These are phyloP conservation scores for Lasioglossum zephyrum DNA, from an alignment of 2,888 invertebrate species.

Conservation along the genomic window DNA sequence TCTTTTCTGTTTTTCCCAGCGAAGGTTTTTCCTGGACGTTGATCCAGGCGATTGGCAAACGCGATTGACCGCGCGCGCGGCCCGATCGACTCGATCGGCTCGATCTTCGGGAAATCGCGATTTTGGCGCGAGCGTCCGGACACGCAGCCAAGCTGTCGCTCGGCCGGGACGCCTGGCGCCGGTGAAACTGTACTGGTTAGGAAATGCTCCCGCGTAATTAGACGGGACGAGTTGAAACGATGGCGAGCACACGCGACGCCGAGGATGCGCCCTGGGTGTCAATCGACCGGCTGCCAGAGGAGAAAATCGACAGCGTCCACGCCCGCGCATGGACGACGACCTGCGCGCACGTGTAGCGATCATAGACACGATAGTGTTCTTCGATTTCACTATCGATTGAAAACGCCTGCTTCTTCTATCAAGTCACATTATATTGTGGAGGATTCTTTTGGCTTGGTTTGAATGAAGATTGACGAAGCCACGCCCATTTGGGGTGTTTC, in stretches of 20 bases:
- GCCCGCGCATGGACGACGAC: conserved; percentile 42
- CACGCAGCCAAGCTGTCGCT: conserved; percentile 49
- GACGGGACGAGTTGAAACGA: conserved; percentile 74
- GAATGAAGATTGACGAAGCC: not conserved
- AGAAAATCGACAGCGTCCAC: conserved; percentile 73
- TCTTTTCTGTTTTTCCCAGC: not conserved
- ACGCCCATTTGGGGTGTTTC: not conserved
- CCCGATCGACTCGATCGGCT: not conserved
- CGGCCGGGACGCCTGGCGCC: conserved; percentile 58
- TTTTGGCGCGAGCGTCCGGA: conserved; percentile 42
- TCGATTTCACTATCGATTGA: conserved; percentile 58
- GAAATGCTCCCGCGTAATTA: conserved; percentile 82
- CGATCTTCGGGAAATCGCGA: conserved; percentile 19
- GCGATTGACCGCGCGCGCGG: not conserved
- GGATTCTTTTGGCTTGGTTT: not conserved
- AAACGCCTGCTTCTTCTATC: not conserved
- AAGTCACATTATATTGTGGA: not conserved
- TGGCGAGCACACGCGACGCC: conserved; percentile 63
- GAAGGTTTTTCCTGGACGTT: not conserved
- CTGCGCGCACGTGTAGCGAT: conserved; percentile 30
- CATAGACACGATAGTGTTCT: conserved; percentile 39
- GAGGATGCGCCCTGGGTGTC: conserved; percentile 75
- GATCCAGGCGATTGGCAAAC: not conserved
- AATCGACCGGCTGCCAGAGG: conserved; percentile 73
- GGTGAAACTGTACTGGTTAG: conserved; percentile 80